A percentile compares a stretch with the other conserved stretches of the same genome.
Conservation (phyloP, 2,797 vertebrate species). For the Enteromius treurensis region DNA sequence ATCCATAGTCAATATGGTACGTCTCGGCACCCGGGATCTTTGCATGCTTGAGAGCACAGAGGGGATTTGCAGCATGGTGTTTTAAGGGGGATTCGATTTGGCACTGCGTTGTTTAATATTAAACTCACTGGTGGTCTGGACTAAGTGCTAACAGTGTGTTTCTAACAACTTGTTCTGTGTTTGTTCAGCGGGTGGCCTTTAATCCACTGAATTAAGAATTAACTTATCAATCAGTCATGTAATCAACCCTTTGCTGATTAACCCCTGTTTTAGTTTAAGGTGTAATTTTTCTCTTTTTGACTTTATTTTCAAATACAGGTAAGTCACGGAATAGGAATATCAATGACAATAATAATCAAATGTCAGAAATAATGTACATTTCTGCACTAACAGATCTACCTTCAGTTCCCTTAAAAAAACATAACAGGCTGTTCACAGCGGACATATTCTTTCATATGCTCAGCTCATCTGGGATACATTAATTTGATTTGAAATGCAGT, state of each 20-base stretch:
- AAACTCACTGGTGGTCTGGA: slow-evolving; percentile 36
- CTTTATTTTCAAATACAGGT: slow-evolving; percentile 4
- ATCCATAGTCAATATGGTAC: slow-evolving; percentile 97
- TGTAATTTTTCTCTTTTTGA: not conserved
- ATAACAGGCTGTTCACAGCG: not conserved
- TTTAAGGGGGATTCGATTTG: slow-evolving; percentile 11
- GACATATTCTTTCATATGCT: not conserved
- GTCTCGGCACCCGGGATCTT: slow-evolving; percentile 69
- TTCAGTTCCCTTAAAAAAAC: not conserved
- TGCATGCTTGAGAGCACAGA: slow-evolving; percentile 66
- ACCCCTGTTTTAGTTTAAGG: not conserved
- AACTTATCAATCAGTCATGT: not conserved
- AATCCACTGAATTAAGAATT: slow-evolving; percentile 44
- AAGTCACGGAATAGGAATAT: not conserved
- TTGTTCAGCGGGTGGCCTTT: slow-evolving; percentile 32
- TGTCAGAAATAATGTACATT: not conserved
- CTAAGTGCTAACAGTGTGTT: slow-evolving; percentile 40
- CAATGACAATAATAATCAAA: not conserved
- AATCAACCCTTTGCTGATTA: slow-evolving; percentile 18
- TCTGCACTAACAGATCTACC: not conserved
- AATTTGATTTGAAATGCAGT: not conserved
- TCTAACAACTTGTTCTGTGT: slow-evolving; percentile 48
- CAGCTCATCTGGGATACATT: not conserved
- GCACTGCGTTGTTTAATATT: slow-evolving; percentile 31
- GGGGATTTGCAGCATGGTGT: slow-evolving; percentile 58